Evolutionary conservation across 2,113 vertebrate genomes (phyloP).

Genomic region (Chinchilla lanigera): DNA sequence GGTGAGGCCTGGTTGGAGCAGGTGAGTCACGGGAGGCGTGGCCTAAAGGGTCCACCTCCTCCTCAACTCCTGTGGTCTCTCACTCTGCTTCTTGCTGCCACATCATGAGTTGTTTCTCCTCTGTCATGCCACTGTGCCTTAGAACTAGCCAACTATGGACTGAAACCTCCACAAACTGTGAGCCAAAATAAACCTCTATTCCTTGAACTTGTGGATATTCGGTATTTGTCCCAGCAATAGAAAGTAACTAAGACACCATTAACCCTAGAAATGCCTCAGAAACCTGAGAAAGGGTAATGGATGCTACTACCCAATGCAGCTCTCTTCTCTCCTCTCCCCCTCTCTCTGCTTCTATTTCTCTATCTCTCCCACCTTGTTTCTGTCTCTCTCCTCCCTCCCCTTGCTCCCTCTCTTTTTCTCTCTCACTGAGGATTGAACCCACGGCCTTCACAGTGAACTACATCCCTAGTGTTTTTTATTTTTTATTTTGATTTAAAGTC

Average conservation of each 20-base stretch:
- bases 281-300: background rate
- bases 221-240: background rate
- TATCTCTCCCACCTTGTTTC: background rate
- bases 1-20: background rate
- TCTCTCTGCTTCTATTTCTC: background rate
- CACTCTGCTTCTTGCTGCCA: background rate
- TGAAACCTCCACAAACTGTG: background rate
- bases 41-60: background rate
- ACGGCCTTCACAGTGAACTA: background rate
- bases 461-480: background rate
- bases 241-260: background rate
- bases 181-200: background rate
- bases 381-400: background rate
- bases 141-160: background rate
- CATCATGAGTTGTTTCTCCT: background rate
- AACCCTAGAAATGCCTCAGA: conserved; percentile 3
- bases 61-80: background rate
- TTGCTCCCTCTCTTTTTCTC: background rate
- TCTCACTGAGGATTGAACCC: background rate
- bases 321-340: background rate
- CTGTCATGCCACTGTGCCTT: background rate
- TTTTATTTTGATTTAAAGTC: background rate
- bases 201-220: background rate
- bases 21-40: background rate
- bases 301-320: background rate